Evolutionary conservation across 1,140 invertebrate genomes (phyloP).

Genomic region (Eufriesea mexicana): DNA sequence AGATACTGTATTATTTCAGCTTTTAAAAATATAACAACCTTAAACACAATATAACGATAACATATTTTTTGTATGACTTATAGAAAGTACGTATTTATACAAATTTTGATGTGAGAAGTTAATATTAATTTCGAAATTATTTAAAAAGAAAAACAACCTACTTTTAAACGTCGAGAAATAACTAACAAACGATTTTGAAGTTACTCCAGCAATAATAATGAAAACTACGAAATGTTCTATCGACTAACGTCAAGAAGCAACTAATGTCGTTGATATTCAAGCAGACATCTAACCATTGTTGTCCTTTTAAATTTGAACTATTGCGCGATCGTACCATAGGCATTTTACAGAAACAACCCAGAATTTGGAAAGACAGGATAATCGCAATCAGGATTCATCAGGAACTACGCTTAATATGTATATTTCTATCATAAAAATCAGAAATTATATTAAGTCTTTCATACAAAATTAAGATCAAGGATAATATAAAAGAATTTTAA

Average conservation of each 20-base stretch:
- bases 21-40: background rate
- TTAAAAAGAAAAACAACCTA: background rate
- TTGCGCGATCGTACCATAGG: too few species aligned
- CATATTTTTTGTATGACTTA: background rate
- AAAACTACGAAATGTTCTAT: background rate
- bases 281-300: background rate
- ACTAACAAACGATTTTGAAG: too few species aligned
- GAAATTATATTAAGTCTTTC: constrained; percentile 15
- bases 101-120: background rate
- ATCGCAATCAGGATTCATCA: background rate
- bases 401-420: background rate
- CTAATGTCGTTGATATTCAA: background rate
- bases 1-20: background rate
- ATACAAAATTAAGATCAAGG: constrained; percentile 34
- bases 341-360: background rate
- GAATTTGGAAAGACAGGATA: background rate
- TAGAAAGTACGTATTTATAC: background rate
- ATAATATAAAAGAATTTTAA: constrained; percentile 15
- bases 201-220: background rate
- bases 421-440: constrained; percentile 11
- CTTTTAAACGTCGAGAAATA: background rate
- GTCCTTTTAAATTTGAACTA: background rate
- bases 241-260: background rate
- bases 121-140: background rate
- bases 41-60: background rate